phyloP scores from a whole-genome alignment of 2,113 vertebrate genomes.

The Cryptomyrus ogoouensis region DNA sequence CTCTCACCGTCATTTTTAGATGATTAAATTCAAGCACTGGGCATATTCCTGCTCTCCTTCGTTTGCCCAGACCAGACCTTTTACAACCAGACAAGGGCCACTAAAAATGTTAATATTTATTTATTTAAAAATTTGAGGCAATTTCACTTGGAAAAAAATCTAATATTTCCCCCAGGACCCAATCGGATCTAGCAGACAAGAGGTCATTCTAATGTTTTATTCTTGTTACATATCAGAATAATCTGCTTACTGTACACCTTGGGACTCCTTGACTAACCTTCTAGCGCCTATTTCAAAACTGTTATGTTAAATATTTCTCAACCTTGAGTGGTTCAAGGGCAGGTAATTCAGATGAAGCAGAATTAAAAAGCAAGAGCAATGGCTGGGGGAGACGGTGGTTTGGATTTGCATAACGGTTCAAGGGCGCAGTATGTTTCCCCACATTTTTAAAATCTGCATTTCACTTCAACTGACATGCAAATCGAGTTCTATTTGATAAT shows the following conservation, averaged over 20 bases:
- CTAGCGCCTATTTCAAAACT: conserved; percentile 34
- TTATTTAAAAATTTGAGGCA: neutral
- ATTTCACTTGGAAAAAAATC: neutral
- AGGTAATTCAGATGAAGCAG: conserved; percentile 26
- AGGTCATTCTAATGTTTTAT: conserved; percentile 23
- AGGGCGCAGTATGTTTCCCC: neutral
- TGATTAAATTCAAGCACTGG: neutral
- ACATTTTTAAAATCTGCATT: neutral
- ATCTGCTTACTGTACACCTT: conserved; percentile 15
- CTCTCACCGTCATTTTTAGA: neutral
- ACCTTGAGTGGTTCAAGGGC: conserved; percentile 45
- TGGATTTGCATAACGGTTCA: conserved; percentile 13
- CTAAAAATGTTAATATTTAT: neutral
- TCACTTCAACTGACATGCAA: neutral
- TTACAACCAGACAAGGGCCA: neutral
- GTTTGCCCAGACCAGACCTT: neutral
- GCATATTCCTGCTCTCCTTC: neutral
- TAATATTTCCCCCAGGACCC: conserved; percentile 5
- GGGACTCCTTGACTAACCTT: conserved; percentile 12
- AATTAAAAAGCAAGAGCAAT: conserved; percentile 37
- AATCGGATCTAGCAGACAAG: conserved; percentile 12
- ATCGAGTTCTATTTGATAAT: neutral
- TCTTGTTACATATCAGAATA: conserved; percentile 20
- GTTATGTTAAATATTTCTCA: conserved; percentile 37
- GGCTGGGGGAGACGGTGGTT: conserved; percentile 28